phyloP scores from a whole-genome alignment of 1,140 invertebrate species.

The Scaptomyza hsui region DNA sequence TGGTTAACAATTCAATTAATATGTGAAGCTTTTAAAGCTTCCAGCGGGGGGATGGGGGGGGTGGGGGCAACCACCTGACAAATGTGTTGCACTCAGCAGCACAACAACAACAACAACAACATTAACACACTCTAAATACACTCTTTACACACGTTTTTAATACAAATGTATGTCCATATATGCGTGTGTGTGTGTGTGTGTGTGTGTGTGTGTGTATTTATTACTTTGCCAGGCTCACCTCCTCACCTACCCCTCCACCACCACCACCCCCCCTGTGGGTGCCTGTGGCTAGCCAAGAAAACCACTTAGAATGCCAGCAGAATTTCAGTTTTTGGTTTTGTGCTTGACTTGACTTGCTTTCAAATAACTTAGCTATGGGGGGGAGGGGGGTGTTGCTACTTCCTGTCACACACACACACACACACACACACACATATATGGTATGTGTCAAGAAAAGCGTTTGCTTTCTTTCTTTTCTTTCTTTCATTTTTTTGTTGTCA shows the following conservation, averaged over 20 bases:
- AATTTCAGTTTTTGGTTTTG: constrained; percentile 29
- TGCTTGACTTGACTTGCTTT: constrained; percentile 35
- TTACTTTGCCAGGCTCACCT: neutral
- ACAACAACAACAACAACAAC: constrained; percentile 10
- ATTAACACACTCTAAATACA: constrained; percentile 13
- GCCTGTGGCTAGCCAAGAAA: constrained; percentile 27
- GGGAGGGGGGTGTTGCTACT: constrained; percentile 26
- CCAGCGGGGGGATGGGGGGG: neutral
- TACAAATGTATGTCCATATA: neutral
- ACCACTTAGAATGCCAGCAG: constrained; percentile 32
- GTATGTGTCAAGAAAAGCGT: constrained; percentile 65
- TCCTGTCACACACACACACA: constrained; percentile 51
- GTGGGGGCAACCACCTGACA: constrained; percentile 14
- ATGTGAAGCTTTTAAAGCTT: constrained; percentile 15
- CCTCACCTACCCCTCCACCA: neutral
- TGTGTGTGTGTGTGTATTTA: constrained; percentile 9
- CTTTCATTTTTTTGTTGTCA: constrained; percentile 65
- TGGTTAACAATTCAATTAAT: constrained; percentile 23
- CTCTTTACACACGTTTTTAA: constrained; percentile 13
- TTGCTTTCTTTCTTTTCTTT: constrained; percentile 73
- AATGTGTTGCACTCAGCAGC: constrained; percentile 21
- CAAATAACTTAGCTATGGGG: constrained; percentile 13
- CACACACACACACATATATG: constrained; percentile 24
- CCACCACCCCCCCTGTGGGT: neutral
- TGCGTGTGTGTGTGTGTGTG: constrained; percentile 12